phyloP scores from a whole-genome alignment of 2,113 vertebrate genomes.

The Nettapus auritus region DNA sequence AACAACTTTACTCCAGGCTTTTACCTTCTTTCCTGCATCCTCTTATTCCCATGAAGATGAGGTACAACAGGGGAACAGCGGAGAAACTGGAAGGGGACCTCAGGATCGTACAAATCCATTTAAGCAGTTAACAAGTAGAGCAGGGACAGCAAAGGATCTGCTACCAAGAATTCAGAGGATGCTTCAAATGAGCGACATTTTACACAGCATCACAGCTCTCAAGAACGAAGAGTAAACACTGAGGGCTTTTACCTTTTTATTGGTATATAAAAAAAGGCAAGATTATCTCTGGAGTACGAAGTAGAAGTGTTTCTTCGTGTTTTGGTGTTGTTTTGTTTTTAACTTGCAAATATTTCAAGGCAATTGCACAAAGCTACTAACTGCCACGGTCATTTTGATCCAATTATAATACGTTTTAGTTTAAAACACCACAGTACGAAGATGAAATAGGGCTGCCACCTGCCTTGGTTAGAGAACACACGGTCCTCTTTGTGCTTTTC shows the following conservation, averaged over 20 bases:
- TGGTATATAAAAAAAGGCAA: background rate
- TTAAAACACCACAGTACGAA: background rate
- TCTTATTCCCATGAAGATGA: background rate
- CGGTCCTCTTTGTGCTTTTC: background rate
- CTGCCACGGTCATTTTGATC: background rate
- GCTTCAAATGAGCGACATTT: background rate
- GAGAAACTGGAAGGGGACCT: background rate
- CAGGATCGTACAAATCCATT: background rate
- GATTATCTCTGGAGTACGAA: background rate
- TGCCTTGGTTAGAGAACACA: background rate
- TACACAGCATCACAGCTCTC: background rate
- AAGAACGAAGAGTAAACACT: background rate
- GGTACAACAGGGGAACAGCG: rapidly evolving
- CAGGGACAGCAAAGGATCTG: background rate
- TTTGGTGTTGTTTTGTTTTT: background rate
- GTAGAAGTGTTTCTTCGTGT: background rate
- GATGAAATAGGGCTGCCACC: background rate
- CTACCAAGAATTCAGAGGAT: background rate
- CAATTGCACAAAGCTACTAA: background rate
- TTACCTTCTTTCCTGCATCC: background rate
- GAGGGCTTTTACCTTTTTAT: background rate
- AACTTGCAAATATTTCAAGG: background rate
- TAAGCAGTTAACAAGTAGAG: background rate
- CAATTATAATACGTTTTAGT: background rate
- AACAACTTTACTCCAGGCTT: background rate